Evolutionary conservation across 2,113 vertebrate species (phyloP), one percentile per base, ranked within the genome.

Genomic region (Orcinus orca): DNA sequence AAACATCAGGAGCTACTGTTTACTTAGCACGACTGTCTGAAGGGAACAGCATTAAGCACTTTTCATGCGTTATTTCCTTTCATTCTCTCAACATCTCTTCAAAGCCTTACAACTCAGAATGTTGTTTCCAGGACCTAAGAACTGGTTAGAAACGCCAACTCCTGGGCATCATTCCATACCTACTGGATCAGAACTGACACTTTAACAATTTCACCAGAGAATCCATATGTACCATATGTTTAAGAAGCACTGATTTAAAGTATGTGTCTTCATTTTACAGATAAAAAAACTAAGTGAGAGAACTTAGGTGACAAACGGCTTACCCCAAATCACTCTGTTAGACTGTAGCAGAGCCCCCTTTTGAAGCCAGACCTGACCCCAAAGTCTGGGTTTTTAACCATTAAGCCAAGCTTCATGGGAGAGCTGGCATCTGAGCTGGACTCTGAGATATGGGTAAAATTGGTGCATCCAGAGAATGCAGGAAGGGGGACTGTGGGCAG

Each of bases 131-230:
- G 67, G n/a, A 68, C 23, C 62, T 41, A 41, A 38, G 36, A 83
- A 31, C 9, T 62, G 55, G 20, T 63, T 55, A 92, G 85, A 85
- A 98, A 92, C 55, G 82, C 14, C 33, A 85, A 17, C 12, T 33
- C 55, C 38, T 87, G 53, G 29, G 18, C 23, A 67, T 15, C 70
- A 55, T 26, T 74, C 10, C 0, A 0, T 25, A 74, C 31, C n/a
- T 50, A 38, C 12, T 90, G 11, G 70, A 83, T 95, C 79, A 92
- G 73, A 67, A 55, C 0, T 20, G 58, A 18, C 47, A 79, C 77
- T 85, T 97, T 80, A 81, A 96, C 50, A 94, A 90, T 67, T 70
- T 36, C 36, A 74, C 41, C 23, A 76, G 67, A 68, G 81, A 90
- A 95, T 65, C 1, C 2, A 0, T 41, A n/a, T 3, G 23, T 29